Conservation (phyloP, 35 echinoderm and acorn worm genomes). For the Patiria miniata region DNA sequence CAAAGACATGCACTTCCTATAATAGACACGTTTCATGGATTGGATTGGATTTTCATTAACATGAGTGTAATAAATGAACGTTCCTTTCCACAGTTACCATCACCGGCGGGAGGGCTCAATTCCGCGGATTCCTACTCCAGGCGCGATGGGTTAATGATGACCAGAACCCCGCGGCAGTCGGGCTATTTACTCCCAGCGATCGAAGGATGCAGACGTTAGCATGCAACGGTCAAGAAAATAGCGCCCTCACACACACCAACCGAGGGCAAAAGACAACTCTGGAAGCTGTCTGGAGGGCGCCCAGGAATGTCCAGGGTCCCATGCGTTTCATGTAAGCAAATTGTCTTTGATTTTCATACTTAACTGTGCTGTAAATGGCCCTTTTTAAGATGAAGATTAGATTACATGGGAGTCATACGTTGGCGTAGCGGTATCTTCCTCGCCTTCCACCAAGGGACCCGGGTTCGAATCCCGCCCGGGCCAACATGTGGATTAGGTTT, state of each 20-base stretch:
- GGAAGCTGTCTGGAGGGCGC: not conserved
- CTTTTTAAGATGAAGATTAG: too few relatives aligned
- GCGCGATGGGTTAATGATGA: not conserved
- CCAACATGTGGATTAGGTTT: too few relatives aligned
- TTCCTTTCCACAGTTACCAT: too few relatives aligned
- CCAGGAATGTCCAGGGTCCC: not conserved
- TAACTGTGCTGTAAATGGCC: too few relatives aligned
- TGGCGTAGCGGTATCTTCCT: too few relatives aligned
- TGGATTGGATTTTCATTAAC: too few relatives aligned
- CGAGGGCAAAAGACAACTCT: not conserved
- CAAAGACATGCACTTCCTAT: too few relatives aligned
- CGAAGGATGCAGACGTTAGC: not conserved
- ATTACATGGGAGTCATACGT: too few relatives aligned
- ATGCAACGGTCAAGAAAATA: not conserved
- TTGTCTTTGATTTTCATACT: not conserved
- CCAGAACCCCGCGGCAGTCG: not conserved
- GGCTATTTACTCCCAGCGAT: not conserved
- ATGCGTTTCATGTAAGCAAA: conserved; percentile 2
- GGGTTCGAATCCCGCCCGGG: not conserved
- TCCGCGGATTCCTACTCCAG: not conserved
- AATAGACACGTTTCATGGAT: too few relatives aligned
- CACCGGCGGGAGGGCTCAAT: not conserved
- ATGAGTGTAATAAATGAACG: too few relatives aligned
- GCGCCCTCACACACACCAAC: conserved; percentile 1
- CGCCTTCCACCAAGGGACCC: not conserved